These are phyloP conservation scores for Elysia crispata DNA, from an alignment of 2,888 invertebrate species.

Conservation along the genomic window DNA sequence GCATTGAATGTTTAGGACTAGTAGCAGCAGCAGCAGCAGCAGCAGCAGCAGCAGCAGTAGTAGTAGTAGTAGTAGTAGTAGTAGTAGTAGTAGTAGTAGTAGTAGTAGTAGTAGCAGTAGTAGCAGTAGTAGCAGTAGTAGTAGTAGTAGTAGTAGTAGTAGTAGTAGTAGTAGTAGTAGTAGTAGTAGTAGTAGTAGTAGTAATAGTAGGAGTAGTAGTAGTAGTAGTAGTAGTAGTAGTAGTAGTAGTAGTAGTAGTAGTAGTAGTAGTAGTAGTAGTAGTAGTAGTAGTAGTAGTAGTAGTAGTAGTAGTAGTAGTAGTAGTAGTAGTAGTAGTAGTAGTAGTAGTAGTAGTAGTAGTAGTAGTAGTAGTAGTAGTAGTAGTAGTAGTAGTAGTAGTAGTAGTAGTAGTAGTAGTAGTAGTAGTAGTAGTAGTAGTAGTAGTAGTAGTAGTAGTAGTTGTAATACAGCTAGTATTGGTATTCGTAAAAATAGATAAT, in stretches of 20 bases:
- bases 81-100: not conserved
- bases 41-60: not conserved
- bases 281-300: not conserved
- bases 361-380: slow-evolving; percentile 17
- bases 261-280: not conserved
- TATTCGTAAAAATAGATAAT: no score
- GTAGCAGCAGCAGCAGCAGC: not conserved
- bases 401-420: no score
- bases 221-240: no score
- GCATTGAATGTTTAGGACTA: not conserved
- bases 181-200: slow-evolving; percentile 17
- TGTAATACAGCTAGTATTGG: no score
- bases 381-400: not conserved
- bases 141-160: not conserved
- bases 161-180: not conserved
- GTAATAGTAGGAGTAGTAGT: not conserved
- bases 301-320: not conserved
- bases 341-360: not conserved
- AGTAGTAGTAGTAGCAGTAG: not conserved
- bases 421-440: no score
- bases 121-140: not conserved
- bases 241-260: no score
- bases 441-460: no score
- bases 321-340: not conserved
- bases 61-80: no score